phyloP scores from a whole-genome alignment of 2,888 invertebrate species.

The Chorisops tibialis region DNA sequence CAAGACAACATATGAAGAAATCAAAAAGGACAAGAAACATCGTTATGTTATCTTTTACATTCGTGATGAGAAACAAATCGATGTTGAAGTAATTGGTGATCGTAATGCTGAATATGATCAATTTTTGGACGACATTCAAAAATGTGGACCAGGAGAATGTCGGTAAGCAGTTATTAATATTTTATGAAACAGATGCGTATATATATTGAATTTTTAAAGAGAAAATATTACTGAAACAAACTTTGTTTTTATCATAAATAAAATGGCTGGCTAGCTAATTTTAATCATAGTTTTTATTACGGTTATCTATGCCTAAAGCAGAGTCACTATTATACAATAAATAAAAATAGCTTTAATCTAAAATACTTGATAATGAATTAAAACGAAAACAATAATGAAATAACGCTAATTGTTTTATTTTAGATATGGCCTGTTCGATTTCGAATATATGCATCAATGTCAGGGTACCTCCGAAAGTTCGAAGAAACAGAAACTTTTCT shows the following conservation, averaged over 20 bases:
- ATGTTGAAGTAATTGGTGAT: conserved; percentile 87
- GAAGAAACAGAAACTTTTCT: conserved; percentile 96
- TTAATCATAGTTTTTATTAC: too few species aligned
- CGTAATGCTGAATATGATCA: conserved; percentile 90
- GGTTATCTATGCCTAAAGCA: too few species aligned
- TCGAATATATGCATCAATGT: conserved; percentile 96
- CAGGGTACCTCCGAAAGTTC: conserved; percentile 95
- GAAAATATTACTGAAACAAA: background rate
- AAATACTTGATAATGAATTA: too few species aligned
- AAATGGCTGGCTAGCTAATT: too few species aligned
- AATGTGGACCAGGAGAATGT: conserved; percentile 90
- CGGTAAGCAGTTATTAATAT: conserved; percentile 58
- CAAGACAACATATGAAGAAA: conserved; percentile 93
- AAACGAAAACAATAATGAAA: too few species aligned
- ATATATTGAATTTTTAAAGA: background rate
- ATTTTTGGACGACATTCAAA: conserved; percentile 90
- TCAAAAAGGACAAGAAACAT: conserved; percentile 96
- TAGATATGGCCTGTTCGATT: conserved; percentile 93
- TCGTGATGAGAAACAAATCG: conserved; percentile 93
- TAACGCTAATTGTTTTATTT: conserved; percentile 37
- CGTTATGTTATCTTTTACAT: conserved; percentile 96
- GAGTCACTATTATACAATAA: too few species aligned
- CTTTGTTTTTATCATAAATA: background rate
- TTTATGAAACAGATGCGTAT: background rate
- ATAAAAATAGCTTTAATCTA: too few species aligned